Evolutionary conservation across 2,888 invertebrate species (phyloP).

Genomic region (Plebejus anna): DNA sequence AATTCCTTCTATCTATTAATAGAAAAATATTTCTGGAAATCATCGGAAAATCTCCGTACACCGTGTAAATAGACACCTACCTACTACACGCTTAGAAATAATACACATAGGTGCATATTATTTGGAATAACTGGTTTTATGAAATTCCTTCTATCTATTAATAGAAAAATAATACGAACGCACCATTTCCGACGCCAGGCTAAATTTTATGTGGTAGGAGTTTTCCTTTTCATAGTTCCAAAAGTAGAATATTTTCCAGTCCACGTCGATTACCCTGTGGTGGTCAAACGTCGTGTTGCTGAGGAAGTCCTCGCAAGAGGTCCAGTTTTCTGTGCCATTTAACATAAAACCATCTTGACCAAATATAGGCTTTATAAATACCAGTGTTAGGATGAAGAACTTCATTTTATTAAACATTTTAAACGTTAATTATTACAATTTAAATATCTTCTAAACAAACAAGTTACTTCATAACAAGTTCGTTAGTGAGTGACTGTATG

Average conservation of each 20-base stretch:
- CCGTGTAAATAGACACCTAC: too few species aligned
- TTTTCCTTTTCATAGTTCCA: constrained; percentile 49
- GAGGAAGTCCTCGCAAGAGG: constrained; percentile 54
- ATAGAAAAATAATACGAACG: constrained; percentile 32
- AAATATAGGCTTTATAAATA: background rate
- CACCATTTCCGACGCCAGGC: constrained; percentile 47
- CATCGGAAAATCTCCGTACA: too few species aligned
- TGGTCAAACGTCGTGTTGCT: constrained; percentile 46
- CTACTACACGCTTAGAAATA: too few species aligned
- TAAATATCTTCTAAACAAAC: background rate
- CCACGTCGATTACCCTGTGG: constrained; percentile 46
- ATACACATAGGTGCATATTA: too few species aligned
- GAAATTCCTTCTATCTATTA: too few species aligned
- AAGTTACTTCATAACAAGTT: background rate
- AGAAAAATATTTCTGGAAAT: too few species aligned
- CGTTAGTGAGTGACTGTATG: background rate
- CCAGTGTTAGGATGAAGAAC: background rate
- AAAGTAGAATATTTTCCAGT: constrained; percentile 61
- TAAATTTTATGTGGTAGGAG: constrained; percentile 50
- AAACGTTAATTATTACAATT: too few species aligned
- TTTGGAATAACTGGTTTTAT: too few species aligned
- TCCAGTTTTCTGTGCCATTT: constrained; percentile 45
- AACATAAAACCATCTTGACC: background rate
- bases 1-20: too few species aligned
- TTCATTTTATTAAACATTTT: background rate